These are phyloP conservation scores for Mythimna albipuncta DNA, from an alignment of 2,888 invertebrate species.

Conservation along the genomic window DNA sequence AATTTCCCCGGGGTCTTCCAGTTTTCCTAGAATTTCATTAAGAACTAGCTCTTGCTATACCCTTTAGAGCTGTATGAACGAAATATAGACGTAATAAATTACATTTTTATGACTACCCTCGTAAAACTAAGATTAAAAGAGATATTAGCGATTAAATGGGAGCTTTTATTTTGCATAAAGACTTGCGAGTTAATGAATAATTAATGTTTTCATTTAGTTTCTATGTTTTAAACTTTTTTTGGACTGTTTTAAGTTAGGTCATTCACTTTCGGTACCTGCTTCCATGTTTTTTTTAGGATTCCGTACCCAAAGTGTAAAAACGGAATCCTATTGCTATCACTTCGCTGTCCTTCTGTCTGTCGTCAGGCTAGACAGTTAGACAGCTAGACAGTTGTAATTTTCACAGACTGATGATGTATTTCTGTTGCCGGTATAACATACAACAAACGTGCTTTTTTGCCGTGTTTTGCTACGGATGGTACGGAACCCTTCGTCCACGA, in stretches of 20 bases:
- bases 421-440: too few relatives aligned
- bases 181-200: conserved; percentile 17
- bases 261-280: neutral
- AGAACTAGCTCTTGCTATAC: conserved; percentile 28
- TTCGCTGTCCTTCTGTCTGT: too few relatives aligned
- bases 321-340: too few relatives aligned
- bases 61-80: conserved; percentile 36
- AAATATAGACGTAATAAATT: conserved; percentile 45
- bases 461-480: too few relatives aligned
- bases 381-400: too few relatives aligned
- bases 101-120: conserved; percentile 49
- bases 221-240: conserved; percentile 12
- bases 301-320: too few relatives aligned
- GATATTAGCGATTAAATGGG: conserved; percentile 39
- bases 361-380: too few relatives aligned
- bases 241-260: conserved; percentile 8
- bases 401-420: too few relatives aligned
- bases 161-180: conserved; percentile 40
- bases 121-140: conserved; percentile 53
- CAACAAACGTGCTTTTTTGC: too few relatives aligned
- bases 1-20: conserved; percentile 57
- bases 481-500: too few relatives aligned
- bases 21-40: conserved; percentile 62
- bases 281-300: neutral
- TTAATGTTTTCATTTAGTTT: conserved; percentile 28